Evolutionary conservation across 2,888 invertebrate genomes (phyloP), one percentile per base, ranked within the genome.

Genomic region (Cantharis lateralis): DNA sequence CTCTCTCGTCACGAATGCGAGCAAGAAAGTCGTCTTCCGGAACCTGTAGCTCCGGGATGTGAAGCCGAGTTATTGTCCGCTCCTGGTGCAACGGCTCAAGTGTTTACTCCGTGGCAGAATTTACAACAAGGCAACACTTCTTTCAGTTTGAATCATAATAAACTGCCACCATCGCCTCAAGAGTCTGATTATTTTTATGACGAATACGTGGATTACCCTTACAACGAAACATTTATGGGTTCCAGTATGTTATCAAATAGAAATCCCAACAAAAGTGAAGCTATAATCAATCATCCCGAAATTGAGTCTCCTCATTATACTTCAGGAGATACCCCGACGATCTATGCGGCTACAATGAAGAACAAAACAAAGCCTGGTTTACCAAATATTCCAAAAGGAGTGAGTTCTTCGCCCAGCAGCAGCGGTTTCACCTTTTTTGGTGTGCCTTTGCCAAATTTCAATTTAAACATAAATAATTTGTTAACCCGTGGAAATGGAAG

Each of bases 131-230:
- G 89, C 82, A 87, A 89, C 18, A 85, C 88, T 18, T 87, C 89
- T 78, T 87, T 89, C 78, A 86, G 88, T 80, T 85, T 86, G 0
- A 90, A 90, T 70, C 90, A 91, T 78, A 90, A 88, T 74, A 82
- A 85, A 68, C 85, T 90, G 80, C 90, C 92, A 70, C 93, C 95
- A 5, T 89, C 91, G 2, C 94, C 94, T 5, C 93, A 93, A 84
- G 95, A 95, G 85, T 93, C 94, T 1, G 95, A 96, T 84, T 95
- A 95, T 83, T 93, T 95, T 82, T 95, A 95, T 85, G 95, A 95
- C 83, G 95, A 95, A 81, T 95, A 95, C 85, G 91, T 94, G 0
- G 95, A 95, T 85, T 94, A 94, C 86, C 93, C 93, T 9, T 92
- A 92, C 73, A 93, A 93, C 82, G 93, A 92, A 80, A 91, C 91